Conservation (phyloP, 2,797 vertebrate genomes). For the Rhinophrynus dorsalis region DNA sequence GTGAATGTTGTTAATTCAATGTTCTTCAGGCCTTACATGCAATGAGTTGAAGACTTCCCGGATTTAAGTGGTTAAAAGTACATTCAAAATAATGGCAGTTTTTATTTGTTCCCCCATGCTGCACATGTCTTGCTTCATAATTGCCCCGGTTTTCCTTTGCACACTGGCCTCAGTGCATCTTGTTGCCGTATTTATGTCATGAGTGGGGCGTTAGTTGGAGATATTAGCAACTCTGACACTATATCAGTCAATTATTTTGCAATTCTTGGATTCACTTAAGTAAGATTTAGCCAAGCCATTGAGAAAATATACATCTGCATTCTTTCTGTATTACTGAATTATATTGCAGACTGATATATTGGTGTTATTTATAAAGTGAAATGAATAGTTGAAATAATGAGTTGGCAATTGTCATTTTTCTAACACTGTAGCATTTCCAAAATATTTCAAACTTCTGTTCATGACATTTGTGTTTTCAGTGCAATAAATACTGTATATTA, state of each 20-base stretch:
- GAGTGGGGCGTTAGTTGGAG: slow-evolving; percentile 15
- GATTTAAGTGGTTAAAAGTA: too few species aligned
- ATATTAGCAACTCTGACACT: slow-evolving; percentile 20
- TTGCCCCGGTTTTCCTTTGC: too few species aligned
- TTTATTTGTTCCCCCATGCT: too few species aligned
- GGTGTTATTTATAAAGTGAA: not conserved
- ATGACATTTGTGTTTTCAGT: not conserved
- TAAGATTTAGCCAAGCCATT: slow-evolving; percentile 19
- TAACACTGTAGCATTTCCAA: not conserved
- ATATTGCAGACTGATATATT: not conserved
- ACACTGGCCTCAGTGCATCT: too few species aligned
- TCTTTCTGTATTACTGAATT: slow-evolving; percentile 10
- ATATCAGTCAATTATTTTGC: slow-evolving; percentile 12
- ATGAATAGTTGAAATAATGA: not conserved
- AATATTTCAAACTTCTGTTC: not conserved
- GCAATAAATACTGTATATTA: not conserved
- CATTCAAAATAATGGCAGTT: too few species aligned
- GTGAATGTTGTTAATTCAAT: too few species aligned
- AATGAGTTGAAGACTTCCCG: too few species aligned
- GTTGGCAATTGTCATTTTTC: not conserved
- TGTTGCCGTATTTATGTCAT: slow-evolving; percentile 20
- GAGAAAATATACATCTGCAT: slow-evolving; percentile 26
- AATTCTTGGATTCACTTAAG: not conserved
- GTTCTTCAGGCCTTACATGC: too few species aligned
- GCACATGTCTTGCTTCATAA: too few species aligned